Base-by-base conservation (phyloP, 1,140 invertebrate species). In the Platyscapa corneri region DNA sequence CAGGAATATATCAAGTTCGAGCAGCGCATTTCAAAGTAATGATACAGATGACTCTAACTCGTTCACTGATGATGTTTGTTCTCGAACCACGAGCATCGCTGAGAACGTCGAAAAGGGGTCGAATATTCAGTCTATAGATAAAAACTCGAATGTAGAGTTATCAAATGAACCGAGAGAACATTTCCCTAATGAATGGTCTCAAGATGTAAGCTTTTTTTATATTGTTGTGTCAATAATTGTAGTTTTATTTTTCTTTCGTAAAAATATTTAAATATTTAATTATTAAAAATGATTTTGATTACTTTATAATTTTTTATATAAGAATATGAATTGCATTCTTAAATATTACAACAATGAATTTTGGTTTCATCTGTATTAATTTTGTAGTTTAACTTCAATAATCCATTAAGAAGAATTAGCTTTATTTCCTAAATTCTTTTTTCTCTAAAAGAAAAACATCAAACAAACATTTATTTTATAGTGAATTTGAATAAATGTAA, bases 151-250 rank as follows among this genome's bases (percentile, higher is more conserved):
- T 49, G 20, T 32, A 34, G n/a, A 53, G 0, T 76, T 42, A 20
- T 5, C 16, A 18, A 49, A 30, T 32, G 39, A 76, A 20, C 7
- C 12, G 16, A 37, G 8, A 16, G 46, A 76, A 53, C 7, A 76
- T 34, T 3, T 23, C 34, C 1, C 34, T 46, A 42, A 70, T 70
- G 42, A 81, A 34, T 34, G 34, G 27, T 42, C 12, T 70, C 23
- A 49, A 65, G 14, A 16, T 30, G 79, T 81, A 70, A 81, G 79
- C 32, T 81, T 64, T 23, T 23, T 56, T 23, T 34, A 77, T 3
- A 42, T 46, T 75, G 3, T 60, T 16, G 7, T 14, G 16, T 53
- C 2, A 53, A 14, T 46, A 53, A 53, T 14, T 53, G 16, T 10
- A 53, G 49, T 53, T 53, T 53, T 6, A 6, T 14, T 53, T 10